Conservation (phyloP, 2,888 invertebrate species). For the Melanargia galathea region DNA sequence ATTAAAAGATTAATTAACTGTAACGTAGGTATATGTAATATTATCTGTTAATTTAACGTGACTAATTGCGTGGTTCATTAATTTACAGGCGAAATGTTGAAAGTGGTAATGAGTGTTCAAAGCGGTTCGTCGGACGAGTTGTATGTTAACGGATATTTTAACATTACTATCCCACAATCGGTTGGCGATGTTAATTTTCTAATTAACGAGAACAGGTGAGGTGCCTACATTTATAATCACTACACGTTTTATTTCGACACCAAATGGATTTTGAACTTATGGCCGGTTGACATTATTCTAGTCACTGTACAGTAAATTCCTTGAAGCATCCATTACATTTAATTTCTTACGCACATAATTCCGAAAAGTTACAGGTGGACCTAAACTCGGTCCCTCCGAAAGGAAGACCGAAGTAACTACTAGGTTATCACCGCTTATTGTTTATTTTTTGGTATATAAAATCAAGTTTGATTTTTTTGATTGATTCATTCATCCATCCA, state of each 20-base stretch:
- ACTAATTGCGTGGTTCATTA: neutral
- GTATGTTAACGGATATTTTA: conserved; percentile 24
- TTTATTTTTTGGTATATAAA: no score
- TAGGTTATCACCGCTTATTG: no score
- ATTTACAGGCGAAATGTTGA: conserved; percentile 17
- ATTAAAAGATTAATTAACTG: neutral
- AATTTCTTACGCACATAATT: no score
- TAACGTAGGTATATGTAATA: neutral
- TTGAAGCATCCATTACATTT: no score
- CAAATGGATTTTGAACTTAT: no score
- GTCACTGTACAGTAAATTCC: no score
- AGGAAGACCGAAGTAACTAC: no score
- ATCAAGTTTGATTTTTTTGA: no score
- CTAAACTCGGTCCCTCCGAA: no score
- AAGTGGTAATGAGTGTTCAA: conserved; percentile 14
- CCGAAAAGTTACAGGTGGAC: no score
- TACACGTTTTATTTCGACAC: neutral
- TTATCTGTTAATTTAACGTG: neutral
- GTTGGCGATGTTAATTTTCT: conserved; percentile 21
- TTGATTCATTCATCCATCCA: no score
- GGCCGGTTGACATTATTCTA: no score
- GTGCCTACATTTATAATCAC: neutral
- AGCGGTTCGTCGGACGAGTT: conserved; percentile 4
- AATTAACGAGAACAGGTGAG: conserved; percentile 23
- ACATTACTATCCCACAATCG: conserved; percentile 17